phyloP scores from a whole-genome alignment of 1,140 invertebrate species.

The Hylaeus volcanicus region DNA sequence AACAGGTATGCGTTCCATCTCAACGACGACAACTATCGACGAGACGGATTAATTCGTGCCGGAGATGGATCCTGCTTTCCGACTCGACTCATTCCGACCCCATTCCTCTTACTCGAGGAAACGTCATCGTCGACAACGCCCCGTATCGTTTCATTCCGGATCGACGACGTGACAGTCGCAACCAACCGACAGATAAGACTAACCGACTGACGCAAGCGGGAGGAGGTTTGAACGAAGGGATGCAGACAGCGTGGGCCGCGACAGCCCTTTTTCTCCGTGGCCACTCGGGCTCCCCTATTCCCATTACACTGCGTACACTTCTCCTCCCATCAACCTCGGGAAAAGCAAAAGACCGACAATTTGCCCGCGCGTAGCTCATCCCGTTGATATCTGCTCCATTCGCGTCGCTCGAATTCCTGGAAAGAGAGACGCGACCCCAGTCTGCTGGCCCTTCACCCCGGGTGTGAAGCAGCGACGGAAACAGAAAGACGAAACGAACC shows the following conservation, averaged over 20 bases:
- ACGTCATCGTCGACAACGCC: constrained; percentile 26
- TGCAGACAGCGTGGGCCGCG: constrained; percentile 17
- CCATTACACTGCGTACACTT: constrained; percentile 39
- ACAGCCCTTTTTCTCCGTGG: constrained; percentile 41
- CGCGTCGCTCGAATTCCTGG: constrained; percentile 38
- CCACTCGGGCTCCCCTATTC: constrained; percentile 51
- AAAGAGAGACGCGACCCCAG: background rate
- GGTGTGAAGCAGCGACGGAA: background rate
- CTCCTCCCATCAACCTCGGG: background rate
- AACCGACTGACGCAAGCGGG: constrained; percentile 40
- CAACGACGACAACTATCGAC: background rate
- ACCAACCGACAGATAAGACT: constrained; percentile 9
- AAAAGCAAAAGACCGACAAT: constrained; percentile 55
- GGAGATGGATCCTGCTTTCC: background rate
- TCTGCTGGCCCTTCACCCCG: background rate
- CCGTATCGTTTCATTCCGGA: constrained; percentile 51
- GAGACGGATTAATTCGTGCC: constrained; percentile 24
- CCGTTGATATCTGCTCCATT: constrained; percentile 44
- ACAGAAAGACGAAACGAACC: background rate
- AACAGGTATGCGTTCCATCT: too few species aligned
- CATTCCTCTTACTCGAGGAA: constrained; percentile 10
- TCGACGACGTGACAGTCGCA: constrained; percentile 38
- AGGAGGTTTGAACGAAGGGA: constrained; percentile 19
- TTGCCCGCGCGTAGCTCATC: constrained; percentile 35
- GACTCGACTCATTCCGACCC: constrained; percentile 14